Evolutionary conservation across 1,140 invertebrate genomes (phyloP).

Genomic region (Spodoptera litura): DNA sequence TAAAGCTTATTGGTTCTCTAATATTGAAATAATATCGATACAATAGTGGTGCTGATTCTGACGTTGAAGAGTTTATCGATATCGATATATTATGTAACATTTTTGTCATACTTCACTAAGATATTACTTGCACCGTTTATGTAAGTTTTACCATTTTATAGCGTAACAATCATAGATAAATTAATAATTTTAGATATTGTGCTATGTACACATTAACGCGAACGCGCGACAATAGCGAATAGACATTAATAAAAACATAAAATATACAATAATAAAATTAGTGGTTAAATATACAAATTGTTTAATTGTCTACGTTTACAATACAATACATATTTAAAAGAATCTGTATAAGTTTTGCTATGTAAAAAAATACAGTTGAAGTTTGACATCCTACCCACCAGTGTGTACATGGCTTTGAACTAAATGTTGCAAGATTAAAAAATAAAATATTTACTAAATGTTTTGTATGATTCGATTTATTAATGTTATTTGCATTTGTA

Average conservation of each 20-base stretch:
- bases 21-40: slow-evolving; percentile 26
- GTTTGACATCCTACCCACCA: neutral
- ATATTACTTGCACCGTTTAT: slow-evolving; percentile 42
- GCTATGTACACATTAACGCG: slow-evolving; percentile 25
- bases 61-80: slow-evolving; percentile 5
- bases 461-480: slow-evolving; percentile 36
- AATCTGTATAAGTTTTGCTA: neutral
- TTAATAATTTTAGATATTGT: slow-evolving; percentile 31
- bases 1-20: slow-evolving; percentile 34
- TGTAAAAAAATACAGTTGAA: neutral
- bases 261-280: slow-evolving; percentile 17
- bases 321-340: neutral
- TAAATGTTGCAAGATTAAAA: slow-evolving; percentile 16
- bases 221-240: neutral
- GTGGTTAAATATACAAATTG: slow-evolving; percentile 12
- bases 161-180: slow-evolving; percentile 30
- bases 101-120: slow-evolving; percentile 32
- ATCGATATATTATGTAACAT: slow-evolving; percentile 24
- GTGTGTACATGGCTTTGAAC: slow-evolving; percentile 33
- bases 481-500: slow-evolving; percentile 46
- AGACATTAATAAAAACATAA: neutral
- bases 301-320: slow-evolving; percentile 3
- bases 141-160: slow-evolving; percentile 46
- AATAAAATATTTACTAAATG: slow-evolving; percentile 5
- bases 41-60: slow-evolving; percentile 37